A percentile compares a stretch with the other conserved stretches of the same genome.
phyloP scores from a whole-genome alignment of 1,140 invertebrate genomes.

The Papilio xuthus region DNA sequence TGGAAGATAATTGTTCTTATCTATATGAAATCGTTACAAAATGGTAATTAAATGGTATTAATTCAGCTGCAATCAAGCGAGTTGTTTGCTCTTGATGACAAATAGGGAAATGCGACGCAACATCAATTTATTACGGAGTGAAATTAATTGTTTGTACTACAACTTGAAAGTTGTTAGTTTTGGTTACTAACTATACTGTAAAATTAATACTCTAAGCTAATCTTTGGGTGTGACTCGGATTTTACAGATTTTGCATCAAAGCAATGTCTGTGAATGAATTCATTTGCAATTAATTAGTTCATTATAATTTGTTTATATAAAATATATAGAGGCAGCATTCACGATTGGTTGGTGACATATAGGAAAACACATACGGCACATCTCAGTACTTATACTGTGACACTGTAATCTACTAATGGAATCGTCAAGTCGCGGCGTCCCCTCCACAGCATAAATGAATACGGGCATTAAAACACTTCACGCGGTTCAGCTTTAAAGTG shows the following conservation, averaged over 20 bases:
- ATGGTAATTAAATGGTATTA: not conserved
- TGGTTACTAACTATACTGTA: too few relatives aligned
- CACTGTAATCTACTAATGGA: conserved; percentile 41
- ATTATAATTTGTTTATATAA: not conserved
- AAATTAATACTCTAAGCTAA: too few relatives aligned
- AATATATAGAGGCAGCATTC: not conserved
- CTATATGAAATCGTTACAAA: not conserved
- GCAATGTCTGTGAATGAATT: too few relatives aligned
- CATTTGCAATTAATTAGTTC: too few relatives aligned
- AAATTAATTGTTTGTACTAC: not conserved
- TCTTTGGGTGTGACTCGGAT: too few relatives aligned
- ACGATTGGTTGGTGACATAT: not conserved
- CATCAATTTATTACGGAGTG: not conserved
- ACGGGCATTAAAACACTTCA: conserved; percentile 40
- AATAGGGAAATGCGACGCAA: not conserved
- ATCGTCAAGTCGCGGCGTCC: conserved; percentile 16
- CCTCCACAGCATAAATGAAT: conserved; percentile 36
- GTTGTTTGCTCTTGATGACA: not conserved
- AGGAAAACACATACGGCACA: not conserved
- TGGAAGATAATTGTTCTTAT: not conserved
- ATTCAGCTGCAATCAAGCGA: not conserved
- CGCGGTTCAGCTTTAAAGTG: conserved; percentile 31
- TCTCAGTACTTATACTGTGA: conserved; percentile 16
- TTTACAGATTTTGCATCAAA: too few relatives aligned
- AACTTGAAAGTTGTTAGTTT: not conserved